Evolutionary conservation across 2,113 vertebrate species (phyloP), one percentile per base, ranked within the genome.

Genomic region (Prochilodus magdalenae): DNA sequence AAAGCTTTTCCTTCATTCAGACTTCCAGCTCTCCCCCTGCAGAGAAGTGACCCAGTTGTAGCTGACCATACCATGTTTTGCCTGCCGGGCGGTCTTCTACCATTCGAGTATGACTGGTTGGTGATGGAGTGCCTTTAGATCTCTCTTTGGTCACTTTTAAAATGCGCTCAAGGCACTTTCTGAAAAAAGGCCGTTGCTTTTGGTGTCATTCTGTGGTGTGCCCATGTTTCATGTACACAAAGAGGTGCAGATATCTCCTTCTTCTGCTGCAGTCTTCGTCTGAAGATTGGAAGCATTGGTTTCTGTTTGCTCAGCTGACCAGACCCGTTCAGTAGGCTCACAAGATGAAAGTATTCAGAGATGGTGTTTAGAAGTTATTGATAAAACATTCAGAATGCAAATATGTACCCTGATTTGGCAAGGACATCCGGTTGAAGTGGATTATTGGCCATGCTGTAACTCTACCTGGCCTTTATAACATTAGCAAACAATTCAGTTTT

Each of bases 11-110:
- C 57, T 26, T 60, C 57, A 60, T n/a, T 26, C 40, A 14, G 53
- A 5, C 10, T 26, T 73, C 12, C 44, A 27, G 13, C 44, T 36
- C 15, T 49, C 24, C 70, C 47, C 70, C 70, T 73, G 70, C 70
- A 51, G 44, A 27, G 70, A 27, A 51, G 47, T 73, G 70, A 73
- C 70, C 70, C 26, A 73, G 70, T 73, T 73, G 70, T 73, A 49
- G 47, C 44, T 29, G 14, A 51, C 70, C 49, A 49, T 27, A 27
- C 6, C 47, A 6, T 40, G 15, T 73, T 53, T 29, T 26, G 44
- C 70, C 47, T 73, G n/a, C 47, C n/a, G 18, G 22, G 70, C 15
- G 44, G 44, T 73, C 70, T 26, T 73, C 26, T 27, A n/a, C 47
- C n/a, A 18, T 73, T 26, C 5, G 13, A 13, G 14, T 51, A 1